These are phyloP conservation scores for Ormyrus pomaceus DNA, from an alignment of 2,888 invertebrate species.

Conservation along the genomic window DNA sequence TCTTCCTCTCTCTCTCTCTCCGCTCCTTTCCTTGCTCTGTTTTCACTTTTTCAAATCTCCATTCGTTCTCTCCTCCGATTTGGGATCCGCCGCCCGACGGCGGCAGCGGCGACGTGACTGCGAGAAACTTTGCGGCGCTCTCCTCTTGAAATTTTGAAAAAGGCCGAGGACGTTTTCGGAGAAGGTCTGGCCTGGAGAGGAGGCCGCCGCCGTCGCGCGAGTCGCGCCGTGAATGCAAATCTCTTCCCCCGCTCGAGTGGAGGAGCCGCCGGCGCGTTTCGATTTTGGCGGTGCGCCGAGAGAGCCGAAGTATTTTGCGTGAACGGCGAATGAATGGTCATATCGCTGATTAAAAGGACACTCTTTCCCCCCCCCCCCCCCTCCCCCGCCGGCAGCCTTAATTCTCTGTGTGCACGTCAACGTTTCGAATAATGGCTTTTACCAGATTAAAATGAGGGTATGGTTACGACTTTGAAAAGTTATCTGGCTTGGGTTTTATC, in stretches of 20 bases:
- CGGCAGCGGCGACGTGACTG: conserved; percentile 48
- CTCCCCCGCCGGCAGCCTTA: neutral
- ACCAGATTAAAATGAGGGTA: conserved; percentile 15
- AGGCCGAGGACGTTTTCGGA: conserved; percentile 35
- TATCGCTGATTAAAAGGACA: conserved; percentile 24
- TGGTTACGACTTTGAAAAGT: neutral
- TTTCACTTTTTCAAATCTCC: conserved; percentile 40
- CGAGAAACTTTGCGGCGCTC: conserved; percentile 22
- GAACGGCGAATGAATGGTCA: conserved; percentile 33
- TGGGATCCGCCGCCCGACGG: conserved; percentile 26
- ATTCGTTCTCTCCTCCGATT: conserved; percentile 16
- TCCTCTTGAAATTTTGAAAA: conserved; percentile 41
- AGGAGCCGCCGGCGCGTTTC: conserved; percentile 4
- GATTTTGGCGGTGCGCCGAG: conserved; percentile 42
- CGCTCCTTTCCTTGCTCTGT: neutral
- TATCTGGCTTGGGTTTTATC: neutral
- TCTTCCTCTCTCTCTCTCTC: neutral
- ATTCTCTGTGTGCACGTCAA: neutral
- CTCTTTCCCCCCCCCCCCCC: neutral
- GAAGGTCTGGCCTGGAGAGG: neutral
- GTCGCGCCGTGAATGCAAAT: conserved; percentile 38
- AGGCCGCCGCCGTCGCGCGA: too few relatives aligned
- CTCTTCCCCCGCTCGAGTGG: neutral
- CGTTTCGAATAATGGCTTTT: neutral
- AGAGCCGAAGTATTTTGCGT: neutral